phyloP scores from a whole-genome alignment of 2,113 vertebrate species.

The Piliocolobus tephrosceles region DNA sequence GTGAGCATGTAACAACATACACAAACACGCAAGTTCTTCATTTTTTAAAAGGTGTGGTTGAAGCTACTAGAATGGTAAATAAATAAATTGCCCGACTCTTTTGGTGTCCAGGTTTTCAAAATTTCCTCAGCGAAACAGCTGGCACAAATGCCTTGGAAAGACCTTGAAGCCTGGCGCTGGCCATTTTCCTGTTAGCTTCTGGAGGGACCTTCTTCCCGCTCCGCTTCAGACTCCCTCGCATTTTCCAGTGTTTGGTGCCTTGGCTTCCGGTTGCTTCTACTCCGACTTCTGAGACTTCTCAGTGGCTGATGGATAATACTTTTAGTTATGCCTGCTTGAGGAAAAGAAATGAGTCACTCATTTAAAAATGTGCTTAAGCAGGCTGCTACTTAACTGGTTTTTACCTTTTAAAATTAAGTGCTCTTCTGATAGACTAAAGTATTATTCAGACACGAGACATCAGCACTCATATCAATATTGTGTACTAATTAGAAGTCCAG shows the following conservation, averaged over 20 bases:
- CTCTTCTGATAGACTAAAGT: background rate
- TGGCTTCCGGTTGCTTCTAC: background rate
- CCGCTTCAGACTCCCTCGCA: background rate
- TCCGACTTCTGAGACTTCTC: background rate
- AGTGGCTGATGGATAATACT: background rate
- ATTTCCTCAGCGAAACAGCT: background rate
- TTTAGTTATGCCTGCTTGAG: background rate
- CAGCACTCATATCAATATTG: background rate
- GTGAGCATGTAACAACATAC: accelerated
- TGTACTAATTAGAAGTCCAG: background rate
- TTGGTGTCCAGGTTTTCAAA: background rate
- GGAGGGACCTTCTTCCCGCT: background rate
- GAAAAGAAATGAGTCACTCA: background rate
- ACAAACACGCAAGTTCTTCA: background rate
- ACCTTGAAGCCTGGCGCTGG: background rate
- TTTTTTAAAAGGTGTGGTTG: background rate
- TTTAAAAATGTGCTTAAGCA: background rate
- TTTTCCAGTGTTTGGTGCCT: background rate
- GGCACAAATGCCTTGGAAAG: background rate
- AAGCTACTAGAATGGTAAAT: background rate
- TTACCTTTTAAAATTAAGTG: background rate
- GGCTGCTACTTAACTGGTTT: background rate
- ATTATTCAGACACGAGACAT: background rate
- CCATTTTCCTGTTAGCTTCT: background rate
- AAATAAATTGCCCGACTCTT: background rate